Conservation (phyloP, 2,888 invertebrate species). For the Proisotoma minuta region DNA sequence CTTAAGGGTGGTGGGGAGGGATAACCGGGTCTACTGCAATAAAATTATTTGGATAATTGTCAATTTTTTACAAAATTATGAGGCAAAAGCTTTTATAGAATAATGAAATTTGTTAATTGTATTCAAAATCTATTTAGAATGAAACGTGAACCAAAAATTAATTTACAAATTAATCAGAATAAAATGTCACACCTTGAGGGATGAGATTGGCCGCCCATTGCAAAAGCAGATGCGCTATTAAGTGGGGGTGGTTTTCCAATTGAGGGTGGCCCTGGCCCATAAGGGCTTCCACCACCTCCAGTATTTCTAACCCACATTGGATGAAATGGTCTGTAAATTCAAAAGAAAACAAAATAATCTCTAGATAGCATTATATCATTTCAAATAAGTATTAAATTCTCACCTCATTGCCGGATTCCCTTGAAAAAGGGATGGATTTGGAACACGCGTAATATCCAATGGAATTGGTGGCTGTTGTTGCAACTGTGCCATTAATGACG, state of each 20-base stretch:
- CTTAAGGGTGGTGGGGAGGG: slow-evolving; percentile 36
- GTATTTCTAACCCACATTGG: slow-evolving; percentile 40
- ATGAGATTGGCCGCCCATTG: slow-evolving; percentile 28
- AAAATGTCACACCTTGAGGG: slow-evolving; percentile 29
- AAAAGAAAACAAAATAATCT: neutral
- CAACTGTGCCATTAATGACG: no score
- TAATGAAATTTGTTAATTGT: no score
- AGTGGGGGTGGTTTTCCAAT: slow-evolving; percentile 46
- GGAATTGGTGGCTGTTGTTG: no score
- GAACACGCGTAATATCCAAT: slow-evolving; percentile 35
- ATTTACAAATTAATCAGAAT: neutral
- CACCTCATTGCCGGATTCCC: slow-evolving; percentile 38
- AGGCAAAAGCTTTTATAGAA: no score
- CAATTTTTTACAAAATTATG: neutral
- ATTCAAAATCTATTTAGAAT: no score
- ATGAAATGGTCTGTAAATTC: slow-evolving; percentile 32
- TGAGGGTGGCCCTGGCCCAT: slow-evolving; percentile 20
- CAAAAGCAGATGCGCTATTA: slow-evolving; percentile 35
- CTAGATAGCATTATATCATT: no score
- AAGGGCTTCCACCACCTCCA: slow-evolving; percentile 25
- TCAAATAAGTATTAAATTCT: neutral
- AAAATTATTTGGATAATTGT: no score
- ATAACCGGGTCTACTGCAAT: slow-evolving; percentile 33
- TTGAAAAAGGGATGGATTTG: slow-evolving; percentile 36
- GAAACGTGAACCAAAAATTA: no score